Evolutionary conservation across 2,113 vertebrate species (phyloP).

Genomic region (Cacatua alba): DNA sequence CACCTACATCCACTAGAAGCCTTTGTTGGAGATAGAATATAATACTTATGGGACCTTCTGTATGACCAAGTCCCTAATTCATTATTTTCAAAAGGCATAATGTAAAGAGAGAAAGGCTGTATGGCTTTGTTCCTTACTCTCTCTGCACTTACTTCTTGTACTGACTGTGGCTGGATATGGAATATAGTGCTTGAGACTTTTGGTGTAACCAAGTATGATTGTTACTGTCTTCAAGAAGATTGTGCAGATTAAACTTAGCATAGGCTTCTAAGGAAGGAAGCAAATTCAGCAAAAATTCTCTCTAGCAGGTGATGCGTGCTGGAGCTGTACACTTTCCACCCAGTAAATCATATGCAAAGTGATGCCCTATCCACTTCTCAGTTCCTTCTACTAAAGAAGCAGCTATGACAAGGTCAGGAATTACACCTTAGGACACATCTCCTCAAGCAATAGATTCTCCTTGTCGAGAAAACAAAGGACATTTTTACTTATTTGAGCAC

Average conservation of each 20-base stretch:
- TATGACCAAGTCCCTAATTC: background rate
- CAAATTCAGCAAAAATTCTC: background rate
- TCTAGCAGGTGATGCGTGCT: background rate
- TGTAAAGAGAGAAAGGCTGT: background rate
- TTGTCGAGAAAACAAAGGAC: background rate
- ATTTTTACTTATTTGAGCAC: background rate
- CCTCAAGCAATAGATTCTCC: background rate
- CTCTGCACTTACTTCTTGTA: background rate
- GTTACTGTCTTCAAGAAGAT: background rate
- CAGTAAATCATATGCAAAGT: background rate
- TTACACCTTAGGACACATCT: background rate
- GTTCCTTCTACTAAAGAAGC: background rate
- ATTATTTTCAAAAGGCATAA: background rate
- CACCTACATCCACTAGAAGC: background rate
- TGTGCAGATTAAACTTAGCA: background rate
- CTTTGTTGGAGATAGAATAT: background rate
- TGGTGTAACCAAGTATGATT: background rate
- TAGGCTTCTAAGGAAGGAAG: background rate
- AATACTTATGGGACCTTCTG: background rate
- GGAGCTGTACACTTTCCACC: background rate
- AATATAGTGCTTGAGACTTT: background rate
- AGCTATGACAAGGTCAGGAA: background rate
- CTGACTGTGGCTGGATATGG: background rate
- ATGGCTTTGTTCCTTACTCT: background rate
- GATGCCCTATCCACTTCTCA: background rate